Percentiles rank a stretch among this genome's conserved stretches.
These are phyloP conservation scores for Trematocara marginatum DNA, from an alignment of 2,113 vertebrate genomes.

Conservation along the genomic window DNA sequence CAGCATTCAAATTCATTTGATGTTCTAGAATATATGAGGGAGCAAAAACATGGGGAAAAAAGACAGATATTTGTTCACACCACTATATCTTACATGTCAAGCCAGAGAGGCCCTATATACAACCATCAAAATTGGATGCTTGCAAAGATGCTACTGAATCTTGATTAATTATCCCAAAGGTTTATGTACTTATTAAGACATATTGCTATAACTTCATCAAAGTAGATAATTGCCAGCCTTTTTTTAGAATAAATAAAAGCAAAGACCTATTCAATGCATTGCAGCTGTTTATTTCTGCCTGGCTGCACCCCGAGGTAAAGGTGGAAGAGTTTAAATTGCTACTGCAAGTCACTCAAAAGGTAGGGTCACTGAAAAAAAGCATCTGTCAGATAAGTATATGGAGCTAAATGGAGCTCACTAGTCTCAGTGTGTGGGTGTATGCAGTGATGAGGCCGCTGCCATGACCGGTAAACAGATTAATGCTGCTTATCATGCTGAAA, in stretches of 20 bases:
- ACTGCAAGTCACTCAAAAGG: background rate
- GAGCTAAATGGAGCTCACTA: background rate
- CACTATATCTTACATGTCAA: background rate
- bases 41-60: background rate
- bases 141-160: background rate
- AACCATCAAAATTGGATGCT: background rate
- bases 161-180: background rate
- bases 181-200: background rate
- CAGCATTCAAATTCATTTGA: background rate
- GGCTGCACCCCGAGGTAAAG: background rate
- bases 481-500: conserved; percentile 26
- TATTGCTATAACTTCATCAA: background rate
- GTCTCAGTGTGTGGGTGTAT: conserved; percentile 20
- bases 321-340: background rate
- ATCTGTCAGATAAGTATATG: background rate
- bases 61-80: background rate
- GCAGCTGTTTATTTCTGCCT: background rate
- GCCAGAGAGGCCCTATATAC: background rate
- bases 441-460: conserved; percentile 4
- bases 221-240: background rate
- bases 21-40: background rate
- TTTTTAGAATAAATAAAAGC: background rate
- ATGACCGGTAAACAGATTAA: conserved; percentile 38
- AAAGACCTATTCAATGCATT: background rate
- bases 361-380: background rate